A percentile compares a stretch with the other conserved stretches of the same genome.
Evolutionary conservation across 2,888 invertebrate species (phyloP).

Genomic region (Eucera pruinosa): DNA sequence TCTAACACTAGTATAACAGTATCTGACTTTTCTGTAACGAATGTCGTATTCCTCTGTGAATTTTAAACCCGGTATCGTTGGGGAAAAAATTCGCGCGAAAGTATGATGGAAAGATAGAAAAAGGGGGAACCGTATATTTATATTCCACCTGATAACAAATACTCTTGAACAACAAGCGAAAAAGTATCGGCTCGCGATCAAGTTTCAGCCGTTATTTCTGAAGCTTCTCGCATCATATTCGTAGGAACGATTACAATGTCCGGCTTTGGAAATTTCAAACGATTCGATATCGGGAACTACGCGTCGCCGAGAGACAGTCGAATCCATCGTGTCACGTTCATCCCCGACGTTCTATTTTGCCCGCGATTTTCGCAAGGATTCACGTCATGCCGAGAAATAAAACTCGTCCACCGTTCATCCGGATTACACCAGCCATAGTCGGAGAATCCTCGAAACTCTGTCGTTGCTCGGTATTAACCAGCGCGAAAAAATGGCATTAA

Average conservation of each 20-base stretch:
- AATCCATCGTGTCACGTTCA: slow-evolving; percentile 54
- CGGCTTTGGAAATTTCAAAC: slow-evolving; percentile 47
- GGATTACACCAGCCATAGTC: slow-evolving; percentile 56
- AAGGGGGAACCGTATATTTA: neutral
- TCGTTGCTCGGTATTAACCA: slow-evolving; percentile 50
- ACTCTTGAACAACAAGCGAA: slow-evolving; percentile 10
- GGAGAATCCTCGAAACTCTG: slow-evolving; percentile 47
- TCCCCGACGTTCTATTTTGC: slow-evolving; percentile 53
- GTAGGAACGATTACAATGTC: slow-evolving; percentile 50
- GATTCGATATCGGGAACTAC: slow-evolving; percentile 48
- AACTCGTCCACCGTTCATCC: slow-evolving; percentile 60
- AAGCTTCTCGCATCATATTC: slow-evolving; percentile 26
- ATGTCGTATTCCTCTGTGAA: neutral
- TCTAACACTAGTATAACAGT: no score
- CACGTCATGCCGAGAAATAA: slow-evolving; percentile 60
- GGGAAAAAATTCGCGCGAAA: neutral
- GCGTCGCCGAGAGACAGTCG: slow-evolving; percentile 40
- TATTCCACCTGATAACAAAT: slow-evolving; percentile 7
- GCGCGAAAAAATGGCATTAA: slow-evolving; percentile 55
- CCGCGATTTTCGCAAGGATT: slow-evolving; percentile 57
- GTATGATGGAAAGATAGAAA: no score
- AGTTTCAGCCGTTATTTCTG: slow-evolving; percentile 33
- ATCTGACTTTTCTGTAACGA: neutral
- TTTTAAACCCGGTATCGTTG: neutral
- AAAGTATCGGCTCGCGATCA: slow-evolving; percentile 40